Conservation (phyloP, 2,888 invertebrate species). For the Drosophila buzzatii region DNA sequence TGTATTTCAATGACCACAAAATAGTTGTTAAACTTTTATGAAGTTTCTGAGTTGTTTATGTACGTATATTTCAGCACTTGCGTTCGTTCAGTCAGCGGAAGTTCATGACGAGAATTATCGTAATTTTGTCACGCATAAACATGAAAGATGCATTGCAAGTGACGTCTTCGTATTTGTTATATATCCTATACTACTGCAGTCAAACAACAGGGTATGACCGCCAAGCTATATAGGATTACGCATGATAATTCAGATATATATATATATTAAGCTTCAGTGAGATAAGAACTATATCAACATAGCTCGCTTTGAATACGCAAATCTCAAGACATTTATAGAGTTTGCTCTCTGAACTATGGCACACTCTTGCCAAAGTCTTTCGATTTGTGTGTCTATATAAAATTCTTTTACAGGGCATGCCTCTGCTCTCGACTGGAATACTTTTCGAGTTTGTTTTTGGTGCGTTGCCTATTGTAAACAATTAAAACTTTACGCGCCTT, state of each 20-base stretch:
- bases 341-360: neutral
- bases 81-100: neutral
- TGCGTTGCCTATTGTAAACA: conserved; percentile 78
- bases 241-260: too few relatives aligned
- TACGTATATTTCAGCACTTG: neutral
- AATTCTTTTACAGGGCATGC: neutral
- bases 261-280: neutral
- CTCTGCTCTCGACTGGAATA: neutral
- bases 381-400: neutral
- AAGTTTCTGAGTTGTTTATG: neutral
- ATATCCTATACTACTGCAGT: neutral
- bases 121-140: conserved; percentile 24
- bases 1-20: neutral
- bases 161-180: neutral
- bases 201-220: neutral
- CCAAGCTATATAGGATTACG: too few relatives aligned
- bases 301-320: neutral
- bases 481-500: conserved; percentile 72
- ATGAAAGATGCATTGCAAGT: neutral
- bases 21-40: neutral
- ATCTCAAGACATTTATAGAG: neutral
- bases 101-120: neutral
- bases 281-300: neutral
- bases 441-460: conserved; percentile 38
- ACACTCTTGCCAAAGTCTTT: neutral